A percentile compares a stretch with the other conserved stretches of the same genome.
phyloP scores from a whole-genome alignment of 1,140 invertebrate genomes.

The Cepaea nemoralis region DNA sequence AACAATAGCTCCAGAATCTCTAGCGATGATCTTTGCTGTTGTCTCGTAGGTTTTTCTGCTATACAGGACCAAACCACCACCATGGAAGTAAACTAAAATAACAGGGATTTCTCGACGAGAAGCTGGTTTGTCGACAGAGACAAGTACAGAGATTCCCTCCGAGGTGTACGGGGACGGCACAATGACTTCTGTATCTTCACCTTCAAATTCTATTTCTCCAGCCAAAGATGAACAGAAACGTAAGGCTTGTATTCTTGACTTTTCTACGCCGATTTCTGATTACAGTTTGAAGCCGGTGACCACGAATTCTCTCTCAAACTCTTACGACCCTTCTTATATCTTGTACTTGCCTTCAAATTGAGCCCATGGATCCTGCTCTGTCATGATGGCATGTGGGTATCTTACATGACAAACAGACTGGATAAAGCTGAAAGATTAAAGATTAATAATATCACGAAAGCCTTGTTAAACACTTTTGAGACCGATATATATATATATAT shows the following conservation, averaged over 20 bases:
- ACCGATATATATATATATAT: no score
- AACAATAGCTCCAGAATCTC: slow-evolving; percentile 42
- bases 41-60: slow-evolving; percentile 35
- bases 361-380: slow-evolving; percentile 1
- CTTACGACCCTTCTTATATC: slow-evolving; percentile 53
- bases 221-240: slow-evolving; percentile 32
- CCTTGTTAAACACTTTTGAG: no score
- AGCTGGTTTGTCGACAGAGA: slow-evolving; percentile 43
- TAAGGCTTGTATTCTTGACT: slow-evolving; percentile 40
- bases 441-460: no score
- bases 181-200: slow-evolving; percentile 48
- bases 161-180: slow-evolving; percentile 45
- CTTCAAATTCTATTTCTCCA: slow-evolving; percentile 53
- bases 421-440: no score
- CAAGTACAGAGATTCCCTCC: slow-evolving; percentile 45
- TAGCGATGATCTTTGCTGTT: slow-evolving; percentile 40
- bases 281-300: slow-evolving; percentile 30
- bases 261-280: slow-evolving; percentile 44
- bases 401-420: no score
- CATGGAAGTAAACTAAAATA: slow-evolving; percentile 53
- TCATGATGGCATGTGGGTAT: no score
- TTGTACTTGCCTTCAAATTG: slow-evolving; percentile 48
- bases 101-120: slow-evolving; percentile 4
- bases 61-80: slow-evolving; percentile 49
- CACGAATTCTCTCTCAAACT: slow-evolving; percentile 39